Evolutionary conservation across 53 echinoderm and acorn worm genomes (phyloP).

Genomic region (Hippasteria phrygiana): DNA sequence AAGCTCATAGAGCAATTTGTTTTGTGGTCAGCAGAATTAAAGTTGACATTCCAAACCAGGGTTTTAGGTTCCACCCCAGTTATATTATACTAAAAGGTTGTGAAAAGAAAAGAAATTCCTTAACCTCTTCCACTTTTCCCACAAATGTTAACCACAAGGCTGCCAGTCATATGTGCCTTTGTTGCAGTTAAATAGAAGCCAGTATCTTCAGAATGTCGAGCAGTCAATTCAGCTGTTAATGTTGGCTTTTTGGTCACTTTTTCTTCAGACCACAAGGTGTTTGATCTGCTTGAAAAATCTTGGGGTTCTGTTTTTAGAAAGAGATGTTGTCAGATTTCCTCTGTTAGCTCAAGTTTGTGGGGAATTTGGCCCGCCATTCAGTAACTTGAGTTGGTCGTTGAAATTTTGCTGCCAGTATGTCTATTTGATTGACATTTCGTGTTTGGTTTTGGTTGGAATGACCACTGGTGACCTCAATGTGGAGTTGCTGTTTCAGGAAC

Average conservation of each 20-base stretch:
- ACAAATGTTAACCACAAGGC: background rate
- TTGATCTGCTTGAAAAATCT: slow-evolving; percentile 1
- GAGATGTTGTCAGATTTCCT: background rate
- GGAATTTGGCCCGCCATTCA: background rate
- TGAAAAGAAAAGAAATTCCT: background rate
- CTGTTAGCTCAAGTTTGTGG: background rate
- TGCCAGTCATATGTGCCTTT: slow-evolving; percentile 33
- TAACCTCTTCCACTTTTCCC: background rate
- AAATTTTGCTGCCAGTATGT: background rate
- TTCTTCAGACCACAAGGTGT: background rate
- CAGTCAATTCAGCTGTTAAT: background rate
- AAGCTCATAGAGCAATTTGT: background rate
- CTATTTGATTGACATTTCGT: slow-evolving; percentile 3
- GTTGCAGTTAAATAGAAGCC: background rate
- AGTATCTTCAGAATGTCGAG: background rate
- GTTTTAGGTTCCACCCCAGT: background rate
- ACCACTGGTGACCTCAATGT: background rate
- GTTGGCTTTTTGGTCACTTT: slow-evolving; percentile 17
- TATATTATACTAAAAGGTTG: background rate
- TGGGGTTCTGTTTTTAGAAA: background rate
- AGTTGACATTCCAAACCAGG: background rate
- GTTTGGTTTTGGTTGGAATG: background rate
- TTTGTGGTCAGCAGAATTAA: background rate
- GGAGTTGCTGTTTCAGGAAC: background rate
- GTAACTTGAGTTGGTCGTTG: background rate